phyloP scores from a whole-genome alignment of 2,797 vertebrate species.

The Nannoperca obscura region DNA sequence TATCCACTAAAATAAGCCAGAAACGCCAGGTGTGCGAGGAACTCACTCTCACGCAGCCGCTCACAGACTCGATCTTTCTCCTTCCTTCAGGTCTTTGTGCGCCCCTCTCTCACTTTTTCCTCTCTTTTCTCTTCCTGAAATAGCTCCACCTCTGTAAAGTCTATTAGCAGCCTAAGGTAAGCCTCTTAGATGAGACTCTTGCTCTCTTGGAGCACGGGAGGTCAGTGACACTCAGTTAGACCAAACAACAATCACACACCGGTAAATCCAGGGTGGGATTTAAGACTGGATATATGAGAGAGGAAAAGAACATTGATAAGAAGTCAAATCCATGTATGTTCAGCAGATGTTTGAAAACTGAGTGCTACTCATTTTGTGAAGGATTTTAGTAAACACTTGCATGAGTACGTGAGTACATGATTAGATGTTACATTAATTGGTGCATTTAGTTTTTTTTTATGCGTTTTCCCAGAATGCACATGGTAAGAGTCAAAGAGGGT shows the following conservation, averaged over 20 bases:
- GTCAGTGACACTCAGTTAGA: slow-evolving; percentile 51
- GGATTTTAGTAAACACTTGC: background rate
- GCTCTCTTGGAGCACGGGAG: slow-evolving; percentile 65
- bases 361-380: background rate
- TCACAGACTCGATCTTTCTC: background rate
- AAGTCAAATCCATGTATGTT: slow-evolving; percentile 15
- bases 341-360: too few species aligned
- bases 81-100: slow-evolving; percentile 4
- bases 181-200: slow-evolving; percentile 78
- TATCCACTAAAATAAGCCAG: slow-evolving; percentile 16
- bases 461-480: background rate
- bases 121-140: slow-evolving; percentile 57
- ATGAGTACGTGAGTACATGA: background rate
- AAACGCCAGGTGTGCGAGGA: slow-evolving; percentile 2
- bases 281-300: slow-evolving; percentile 34
- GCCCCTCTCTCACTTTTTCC: slow-evolving; percentile 32
- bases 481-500: background rate
- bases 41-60: background rate
- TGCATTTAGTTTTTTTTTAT: background rate
- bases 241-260: slow-evolving; percentile 53
- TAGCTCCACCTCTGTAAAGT: slow-evolving; percentile 78
- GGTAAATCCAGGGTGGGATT: slow-evolving; percentile 52
- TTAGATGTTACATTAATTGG: background rate
- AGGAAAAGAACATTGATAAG: slow-evolving; percentile 40
- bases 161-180: slow-evolving; percentile 82